Percentiles rank a stretch among this genome's conserved stretches.
Conservation (phyloP, 2,888 invertebrate species). For the Agriopis leucophaearia region DNA sequence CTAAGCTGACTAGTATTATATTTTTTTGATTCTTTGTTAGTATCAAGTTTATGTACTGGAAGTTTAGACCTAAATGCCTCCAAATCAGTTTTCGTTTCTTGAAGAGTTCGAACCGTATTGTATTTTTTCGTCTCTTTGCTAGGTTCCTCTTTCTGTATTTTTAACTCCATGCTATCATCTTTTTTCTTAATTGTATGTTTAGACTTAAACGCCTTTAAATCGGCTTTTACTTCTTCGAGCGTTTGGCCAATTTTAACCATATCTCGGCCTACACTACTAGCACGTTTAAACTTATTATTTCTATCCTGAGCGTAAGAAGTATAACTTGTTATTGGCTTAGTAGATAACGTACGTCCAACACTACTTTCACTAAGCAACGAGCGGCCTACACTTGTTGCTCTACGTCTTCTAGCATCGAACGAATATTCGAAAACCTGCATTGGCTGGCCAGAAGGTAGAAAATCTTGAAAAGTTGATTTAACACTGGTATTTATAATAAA, state of each 20-base stretch:
- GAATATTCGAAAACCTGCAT: slow-evolving; percentile 54
- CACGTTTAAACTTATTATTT: slow-evolving; percentile 61
- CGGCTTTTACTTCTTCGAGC: slow-evolving; percentile 74
- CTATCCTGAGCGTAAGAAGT: slow-evolving; percentile 42
- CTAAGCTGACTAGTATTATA: slow-evolving; percentile 18
- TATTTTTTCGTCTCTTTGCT: background rate
- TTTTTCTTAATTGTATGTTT: slow-evolving; percentile 25
- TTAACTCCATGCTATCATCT: slow-evolving; percentile 28
- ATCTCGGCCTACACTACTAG: slow-evolving; percentile 73
- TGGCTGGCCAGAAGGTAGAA: slow-evolving; percentile 53
- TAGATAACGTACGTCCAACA: slow-evolving; percentile 38
- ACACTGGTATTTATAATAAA: slow-evolving; percentile 77
- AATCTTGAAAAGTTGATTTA: slow-evolving; percentile 70
- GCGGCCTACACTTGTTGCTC: slow-evolving; percentile 77
- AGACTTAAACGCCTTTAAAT: slow-evolving; percentile 65
- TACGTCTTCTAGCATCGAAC: slow-evolving; percentile 66
- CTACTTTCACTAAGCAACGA: slow-evolving; percentile 53
- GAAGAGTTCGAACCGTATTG: background rate
- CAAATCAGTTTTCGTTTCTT: background rate
- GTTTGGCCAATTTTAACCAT: slow-evolving; percentile 50
- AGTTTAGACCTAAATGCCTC: background rate
- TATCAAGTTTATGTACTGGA: background rate
- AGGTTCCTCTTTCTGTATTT: too few relatives aligned
- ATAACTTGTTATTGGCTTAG: slow-evolving; percentile 4
- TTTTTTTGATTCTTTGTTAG: slow-evolving; percentile 28